Percentiles rank a stretch among this genome's conserved stretches.
Evolutionary conservation across 1,140 invertebrate species (phyloP).

Genomic region (Chironomus tepperi): DNA sequence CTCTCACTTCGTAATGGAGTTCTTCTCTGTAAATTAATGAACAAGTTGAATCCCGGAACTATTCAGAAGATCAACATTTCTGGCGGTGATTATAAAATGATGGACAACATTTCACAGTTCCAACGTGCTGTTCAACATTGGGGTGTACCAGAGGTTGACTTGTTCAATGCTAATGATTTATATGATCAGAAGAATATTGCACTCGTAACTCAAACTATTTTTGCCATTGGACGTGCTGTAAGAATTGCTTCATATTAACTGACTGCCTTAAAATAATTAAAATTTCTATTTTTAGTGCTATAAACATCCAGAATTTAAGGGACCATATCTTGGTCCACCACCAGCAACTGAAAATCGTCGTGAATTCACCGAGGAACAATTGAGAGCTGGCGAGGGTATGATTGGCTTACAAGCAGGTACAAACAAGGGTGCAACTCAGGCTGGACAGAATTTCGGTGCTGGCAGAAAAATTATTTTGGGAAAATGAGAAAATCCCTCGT

Average conservation of each 20-base stretch:
- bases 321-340: constrained; percentile 74
- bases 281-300: constrained; percentile 57
- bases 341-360: constrained; percentile 79
- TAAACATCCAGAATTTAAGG: constrained; percentile 76
- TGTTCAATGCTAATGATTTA: constrained; percentile 91
- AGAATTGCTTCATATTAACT: constrained; percentile 33
- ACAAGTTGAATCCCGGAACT: constrained; percentile 71
- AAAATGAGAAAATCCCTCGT: constrained; percentile 47
- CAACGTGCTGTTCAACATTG: constrained; percentile 78
- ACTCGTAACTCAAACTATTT: constrained; percentile 77
- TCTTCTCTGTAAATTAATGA: constrained; percentile 75
- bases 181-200: constrained; percentile 90
- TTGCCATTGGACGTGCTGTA: constrained; percentile 80
- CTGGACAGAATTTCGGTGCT: constrained; percentile 85
- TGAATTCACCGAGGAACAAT: constrained; percentile 81
- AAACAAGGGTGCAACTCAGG: constrained; percentile 81
- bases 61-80: constrained; percentile 78
- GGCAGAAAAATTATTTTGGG: constrained; percentile 72
- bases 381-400: constrained; percentile 71
- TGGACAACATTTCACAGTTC: constrained; percentile 92
- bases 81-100: constrained; percentile 86
- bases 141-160: constrained; percentile 79
- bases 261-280: neutral
- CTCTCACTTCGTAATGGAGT: constrained; percentile 75
- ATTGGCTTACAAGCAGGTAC: constrained; percentile 88